These are phyloP conservation scores for Asbolus verrucosus DNA, from an alignment of 1,140 invertebrate species.

Conservation along the genomic window DNA sequence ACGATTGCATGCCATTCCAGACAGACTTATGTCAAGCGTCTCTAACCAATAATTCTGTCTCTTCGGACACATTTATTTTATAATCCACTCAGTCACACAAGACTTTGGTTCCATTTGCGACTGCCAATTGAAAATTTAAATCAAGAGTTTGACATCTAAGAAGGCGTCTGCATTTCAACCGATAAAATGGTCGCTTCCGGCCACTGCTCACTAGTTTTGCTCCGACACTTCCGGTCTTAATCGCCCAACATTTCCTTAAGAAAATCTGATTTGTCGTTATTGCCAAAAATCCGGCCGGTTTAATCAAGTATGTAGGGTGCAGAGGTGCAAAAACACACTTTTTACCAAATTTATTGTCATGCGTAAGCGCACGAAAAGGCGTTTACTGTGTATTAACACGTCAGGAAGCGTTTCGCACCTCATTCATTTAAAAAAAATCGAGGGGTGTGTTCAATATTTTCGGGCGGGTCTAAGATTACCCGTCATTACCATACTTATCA, in stretches of 20 bases:
- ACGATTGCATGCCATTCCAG: slow-evolving; percentile 28
- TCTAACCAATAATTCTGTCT: slow-evolving; percentile 32
- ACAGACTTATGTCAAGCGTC: slow-evolving; percentile 34
- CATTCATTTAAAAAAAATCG: slow-evolving; percentile 25
- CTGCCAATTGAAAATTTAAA: too few relatives aligned
- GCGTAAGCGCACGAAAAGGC: neutral
- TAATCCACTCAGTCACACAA: slow-evolving; percentile 23
- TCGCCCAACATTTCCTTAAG: neutral
- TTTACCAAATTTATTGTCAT: slow-evolving; percentile 4
- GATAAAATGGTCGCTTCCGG: slow-evolving; percentile 10
- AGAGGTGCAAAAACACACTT: neutral
- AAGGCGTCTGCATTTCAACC: slow-evolving; percentile 20
- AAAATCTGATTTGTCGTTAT: neutral
- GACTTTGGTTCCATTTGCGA: too few relatives aligned
- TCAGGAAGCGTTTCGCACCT: too few relatives aligned
- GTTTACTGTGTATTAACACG: too few relatives aligned
- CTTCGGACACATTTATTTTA: slow-evolving; percentile 36
- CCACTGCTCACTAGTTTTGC: slow-evolving; percentile 9
- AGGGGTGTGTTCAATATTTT: neutral
- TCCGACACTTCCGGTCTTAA: slow-evolving; percentile 10
- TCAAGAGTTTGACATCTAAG: slow-evolving; percentile 28
- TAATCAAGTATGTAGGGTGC: neutral
- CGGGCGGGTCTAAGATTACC: neutral
- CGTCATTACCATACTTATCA: slow-evolving; percentile 2
- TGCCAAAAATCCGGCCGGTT: neutral